A percentile compares a stretch with the other conserved stretches of the same genome.
phyloP scores from a whole-genome alignment of 2,888 invertebrate species.

The Cynaeus angustus region DNA sequence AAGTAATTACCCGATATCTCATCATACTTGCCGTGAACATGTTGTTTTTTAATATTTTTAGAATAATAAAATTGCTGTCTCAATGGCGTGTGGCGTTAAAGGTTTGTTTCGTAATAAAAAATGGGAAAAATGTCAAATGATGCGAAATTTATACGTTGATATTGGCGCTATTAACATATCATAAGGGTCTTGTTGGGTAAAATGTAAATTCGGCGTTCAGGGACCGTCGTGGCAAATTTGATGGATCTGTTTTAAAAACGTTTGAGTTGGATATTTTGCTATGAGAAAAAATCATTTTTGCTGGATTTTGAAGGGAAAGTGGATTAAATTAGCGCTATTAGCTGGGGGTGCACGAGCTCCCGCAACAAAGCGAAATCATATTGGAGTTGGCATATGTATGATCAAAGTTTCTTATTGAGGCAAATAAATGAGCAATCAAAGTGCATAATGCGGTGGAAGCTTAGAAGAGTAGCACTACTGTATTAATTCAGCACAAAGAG shows the following conservation, averaged over 20 bases:
- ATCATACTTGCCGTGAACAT: too few species aligned
- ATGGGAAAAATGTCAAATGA: background rate
- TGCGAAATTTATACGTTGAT: background rate
- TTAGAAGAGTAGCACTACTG: conserved; percentile 28
- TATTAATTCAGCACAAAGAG: conserved; percentile 45
- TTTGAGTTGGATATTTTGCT: conserved; percentile 11
- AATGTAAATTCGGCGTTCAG: conserved; percentile 8
- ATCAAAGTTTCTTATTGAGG: conserved; percentile 39
- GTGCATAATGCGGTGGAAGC: conserved; percentile 24
- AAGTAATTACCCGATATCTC: too few species aligned
- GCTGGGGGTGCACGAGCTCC: conserved; percentile 23
- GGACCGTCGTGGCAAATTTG: conserved; percentile 17
- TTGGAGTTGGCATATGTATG: conserved; percentile 42
- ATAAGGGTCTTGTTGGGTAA: conserved; percentile 9
- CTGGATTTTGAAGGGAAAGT: conserved; percentile 12
- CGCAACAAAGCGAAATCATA: conserved; percentile 36
- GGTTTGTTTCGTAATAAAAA: background rate
- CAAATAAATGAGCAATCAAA: conserved; percentile 38
- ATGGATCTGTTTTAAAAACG: conserved; percentile 15
- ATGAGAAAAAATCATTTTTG: conserved; percentile 13
- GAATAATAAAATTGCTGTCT: too few species aligned
- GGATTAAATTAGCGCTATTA: conserved; percentile 19
- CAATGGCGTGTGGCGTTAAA: too few species aligned
- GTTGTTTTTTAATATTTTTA: too few species aligned
- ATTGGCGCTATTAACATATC: conserved; percentile 10